Conservation (phyloP, 2,888 invertebrate genomes). For the Adelphocoris suturalis region DNA sequence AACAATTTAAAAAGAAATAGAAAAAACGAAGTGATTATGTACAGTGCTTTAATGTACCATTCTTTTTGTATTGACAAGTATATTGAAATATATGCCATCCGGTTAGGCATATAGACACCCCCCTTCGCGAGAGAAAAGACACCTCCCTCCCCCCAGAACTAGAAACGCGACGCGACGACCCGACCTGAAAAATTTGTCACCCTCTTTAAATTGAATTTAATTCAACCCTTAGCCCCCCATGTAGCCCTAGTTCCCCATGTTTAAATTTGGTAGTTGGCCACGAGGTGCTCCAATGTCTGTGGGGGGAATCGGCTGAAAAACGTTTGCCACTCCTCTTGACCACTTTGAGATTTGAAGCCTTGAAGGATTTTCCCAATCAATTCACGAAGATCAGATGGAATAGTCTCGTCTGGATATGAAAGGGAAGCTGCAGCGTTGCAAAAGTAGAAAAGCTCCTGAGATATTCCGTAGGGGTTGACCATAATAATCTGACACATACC, state of each 20-base stretch:
- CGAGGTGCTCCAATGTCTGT: slow-evolving; percentile 60
- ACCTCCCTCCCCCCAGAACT: slow-evolving; percentile 67
- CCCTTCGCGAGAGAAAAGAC: slow-evolving; percentile 68
- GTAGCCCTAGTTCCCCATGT: neutral
- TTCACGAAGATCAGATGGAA: slow-evolving; percentile 90
- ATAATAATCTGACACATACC: slow-evolving; percentile 99
- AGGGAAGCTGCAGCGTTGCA: slow-evolving; percentile 99
- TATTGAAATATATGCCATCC: slow-evolving; percentile 63
- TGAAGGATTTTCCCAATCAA: slow-evolving; percentile 99
- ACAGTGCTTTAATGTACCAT: slow-evolving; percentile 54
- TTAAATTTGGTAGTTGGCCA: slow-evolving; percentile 66
- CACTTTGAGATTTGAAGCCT: slow-evolving; percentile 98
- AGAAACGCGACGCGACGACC: slow-evolving; percentile 53
- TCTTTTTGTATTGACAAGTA: slow-evolving; percentile 61
- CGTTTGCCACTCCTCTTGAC: slow-evolving; percentile 97
- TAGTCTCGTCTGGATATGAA: slow-evolving; percentile 90
- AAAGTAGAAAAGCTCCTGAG: slow-evolving; percentile 98
- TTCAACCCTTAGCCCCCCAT: slow-evolving; percentile 58
- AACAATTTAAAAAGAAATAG: slow-evolving; percentile 43
- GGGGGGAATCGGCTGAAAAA: slow-evolving; percentile 87
- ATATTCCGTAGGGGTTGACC: slow-evolving; percentile 97
- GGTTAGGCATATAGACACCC: slow-evolving; percentile 57
- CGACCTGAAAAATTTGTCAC: slow-evolving; percentile 59
- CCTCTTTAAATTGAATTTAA: slow-evolving; percentile 58
- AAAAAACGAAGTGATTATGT: slow-evolving; percentile 48